Evolutionary conservation across 2,888 invertebrate species (phyloP).

Genomic region (Cephus runcator): DNA sequence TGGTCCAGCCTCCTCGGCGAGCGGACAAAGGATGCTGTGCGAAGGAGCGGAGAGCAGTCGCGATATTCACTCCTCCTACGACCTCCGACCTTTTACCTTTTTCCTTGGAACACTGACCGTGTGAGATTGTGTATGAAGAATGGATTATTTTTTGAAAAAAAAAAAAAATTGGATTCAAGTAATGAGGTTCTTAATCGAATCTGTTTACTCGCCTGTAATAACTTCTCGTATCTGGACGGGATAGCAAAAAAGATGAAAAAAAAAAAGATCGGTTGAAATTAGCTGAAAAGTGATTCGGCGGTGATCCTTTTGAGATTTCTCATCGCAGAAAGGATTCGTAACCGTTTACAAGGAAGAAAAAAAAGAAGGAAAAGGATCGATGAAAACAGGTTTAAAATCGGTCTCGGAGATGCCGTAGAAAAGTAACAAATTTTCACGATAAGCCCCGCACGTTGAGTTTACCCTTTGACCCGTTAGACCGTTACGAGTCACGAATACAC

Average conservation of each 20-base stretch:
- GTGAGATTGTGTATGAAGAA: background rate
- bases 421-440: background rate
- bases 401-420: background rate
- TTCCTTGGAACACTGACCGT: background rate
- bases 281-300: background rate
- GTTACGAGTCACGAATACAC: background rate
- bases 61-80: background rate
- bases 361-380: background rate
- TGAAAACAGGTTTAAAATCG: background rate
- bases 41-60: conserved; percentile 8
- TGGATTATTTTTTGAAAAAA: background rate
- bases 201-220: background rate
- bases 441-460: background rate
- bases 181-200: background rate
- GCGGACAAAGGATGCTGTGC: conserved; percentile 55
- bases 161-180: background rate
- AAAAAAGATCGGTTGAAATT: background rate
- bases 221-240: background rate
- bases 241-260: background rate
- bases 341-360: background rate
- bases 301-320: background rate
- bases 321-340: background rate
- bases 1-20: conserved; percentile 40
- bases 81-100: background rate
- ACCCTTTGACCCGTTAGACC: background rate